These are phyloP conservation scores for Asarcornis scutulata DNA, from an alignment of 2,113 vertebrate species.

Conservation along the genomic window DNA sequence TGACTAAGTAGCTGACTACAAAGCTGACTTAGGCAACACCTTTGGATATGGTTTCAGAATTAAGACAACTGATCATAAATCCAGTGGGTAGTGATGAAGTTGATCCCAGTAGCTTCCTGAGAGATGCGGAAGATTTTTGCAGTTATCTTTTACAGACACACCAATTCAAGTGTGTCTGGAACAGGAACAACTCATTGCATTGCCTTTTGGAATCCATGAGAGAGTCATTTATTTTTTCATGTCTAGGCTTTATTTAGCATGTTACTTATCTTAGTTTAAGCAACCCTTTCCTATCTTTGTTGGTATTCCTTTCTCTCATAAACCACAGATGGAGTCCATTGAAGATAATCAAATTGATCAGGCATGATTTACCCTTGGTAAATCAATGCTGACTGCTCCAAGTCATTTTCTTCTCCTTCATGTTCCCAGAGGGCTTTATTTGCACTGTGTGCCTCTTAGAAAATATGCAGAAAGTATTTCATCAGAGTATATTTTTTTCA, in stretches of 20 bases:
- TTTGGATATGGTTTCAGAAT: background rate
- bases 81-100: background rate
- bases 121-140: background rate
- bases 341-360: background rate
- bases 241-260: background rate
- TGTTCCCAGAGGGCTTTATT: background rate
- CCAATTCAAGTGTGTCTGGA: background rate
- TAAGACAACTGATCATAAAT: background rate
- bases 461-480: background rate
- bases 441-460: background rate
- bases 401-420: background rate
- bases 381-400: background rate
- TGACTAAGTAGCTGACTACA: background rate
- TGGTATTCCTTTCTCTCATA: background rate
- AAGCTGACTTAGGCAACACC: background rate
- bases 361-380: background rate
- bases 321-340: background rate
- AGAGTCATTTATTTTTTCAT: background rate
- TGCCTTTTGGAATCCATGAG: background rate
- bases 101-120: background rate
- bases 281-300: background rate
- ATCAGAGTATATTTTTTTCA: background rate
- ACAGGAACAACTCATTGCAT: background rate
- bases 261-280: background rate
- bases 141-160: background rate